Evolutionary conservation across 2,888 invertebrate species (phyloP), one percentile per base, ranked within the genome.

Genomic region (Zeuzera pyrina): DNA sequence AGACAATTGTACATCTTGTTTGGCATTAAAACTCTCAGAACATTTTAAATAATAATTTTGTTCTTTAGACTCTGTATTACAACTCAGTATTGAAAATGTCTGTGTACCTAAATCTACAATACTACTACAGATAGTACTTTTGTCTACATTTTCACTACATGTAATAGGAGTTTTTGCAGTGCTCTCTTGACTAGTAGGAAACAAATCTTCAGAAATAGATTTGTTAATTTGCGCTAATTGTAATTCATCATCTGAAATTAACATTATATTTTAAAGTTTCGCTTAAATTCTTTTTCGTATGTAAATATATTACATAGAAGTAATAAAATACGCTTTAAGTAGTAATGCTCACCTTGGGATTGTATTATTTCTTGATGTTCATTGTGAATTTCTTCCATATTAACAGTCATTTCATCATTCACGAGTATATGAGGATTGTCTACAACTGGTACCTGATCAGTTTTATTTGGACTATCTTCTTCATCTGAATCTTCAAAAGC

Each of bases 401-500:
- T 22, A 2, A 10, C 13, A 25, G 12, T 25, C 12, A 12, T 25
- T 25, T 8, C 12, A 25, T 12, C 12, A 25, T 12, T 12, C 19
- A 2, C 8, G 5, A 7, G 1, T 10, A 12, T 25, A 12, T 25
- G 12, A 25, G 7, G 11, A 25, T 12, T 12, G 12, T 25, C 13
- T 25, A 12, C 25, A 6, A 12, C n/a, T n/a, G n/a, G 13, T 12
- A 13, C 12, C 13, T 25, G 10, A 12, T 25, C 8, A 25, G 12
- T 12, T 11, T 12, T 8, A 0, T 19, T 19, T 7, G 19, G 5
- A 8, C 6, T 29, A 12, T 55, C 55, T 43, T 83, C 83, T 41
- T 81, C 79, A 52, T 81, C 83, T 1, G 83, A 81, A 51, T 81
- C 81, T 52, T 78, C 79, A 52, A 83, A 83, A 0, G 81, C 83